Conservation (phyloP, 2,888 invertebrate species). For the Mythimna loreyi region DNA sequence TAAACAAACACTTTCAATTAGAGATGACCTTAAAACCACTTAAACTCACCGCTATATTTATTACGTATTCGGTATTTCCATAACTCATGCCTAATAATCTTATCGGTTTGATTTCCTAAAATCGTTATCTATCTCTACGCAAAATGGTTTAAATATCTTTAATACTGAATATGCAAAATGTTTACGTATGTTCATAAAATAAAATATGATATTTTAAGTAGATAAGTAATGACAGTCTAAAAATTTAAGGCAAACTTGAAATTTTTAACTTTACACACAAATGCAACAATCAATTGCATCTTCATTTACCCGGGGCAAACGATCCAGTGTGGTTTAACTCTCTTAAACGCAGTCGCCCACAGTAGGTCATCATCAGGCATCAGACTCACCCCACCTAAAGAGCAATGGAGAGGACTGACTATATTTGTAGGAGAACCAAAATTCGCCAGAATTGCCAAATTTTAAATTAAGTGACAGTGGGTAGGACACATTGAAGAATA, state of each 20-base stretch:
- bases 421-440: no score
- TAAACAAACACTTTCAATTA: not conserved
- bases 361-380: no score
- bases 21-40: not conserved
- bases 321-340: no score
- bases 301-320: not conserved
- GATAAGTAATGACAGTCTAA: not conserved
- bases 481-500: no score
- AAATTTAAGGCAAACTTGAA: not conserved
- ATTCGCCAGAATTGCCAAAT: no score
- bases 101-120: constrained; percentile 26
- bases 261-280: not conserved
- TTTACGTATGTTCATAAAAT: constrained; percentile 22
- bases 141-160: constrained; percentile 17
- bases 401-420: no score
- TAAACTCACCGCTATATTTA: not conserved
- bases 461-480: no score
- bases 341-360: no score
- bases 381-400: no score
- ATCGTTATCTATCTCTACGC: constrained; percentile 22
- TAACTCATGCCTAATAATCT: constrained; percentile 38
- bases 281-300: not conserved
- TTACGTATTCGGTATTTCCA: constrained; percentile 18
- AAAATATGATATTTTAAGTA: not conserved
- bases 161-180: not conserved